Percentiles rank a stretch among this genome's conserved stretches.
Evolutionary conservation across 2,797 vertebrate genomes (phyloP).

Genomic region (Diplodus sargus): DNA sequence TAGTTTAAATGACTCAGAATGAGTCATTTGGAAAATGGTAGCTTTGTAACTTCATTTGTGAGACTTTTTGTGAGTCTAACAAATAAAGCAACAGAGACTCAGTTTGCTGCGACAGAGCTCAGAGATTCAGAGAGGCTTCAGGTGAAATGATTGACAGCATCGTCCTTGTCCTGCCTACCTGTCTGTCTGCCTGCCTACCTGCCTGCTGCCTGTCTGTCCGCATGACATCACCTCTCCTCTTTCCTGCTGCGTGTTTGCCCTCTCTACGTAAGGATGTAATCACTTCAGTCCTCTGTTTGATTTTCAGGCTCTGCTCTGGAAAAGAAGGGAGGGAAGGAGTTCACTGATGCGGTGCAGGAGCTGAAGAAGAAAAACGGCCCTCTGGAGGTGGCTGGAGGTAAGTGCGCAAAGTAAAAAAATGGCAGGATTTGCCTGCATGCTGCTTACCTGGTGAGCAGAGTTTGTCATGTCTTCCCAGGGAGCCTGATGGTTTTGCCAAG

Average conservation of each 20-base stretch:
- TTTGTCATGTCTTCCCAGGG: background rate
- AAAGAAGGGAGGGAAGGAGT: constrained; percentile 97
- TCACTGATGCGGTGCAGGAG: constrained; percentile 92
- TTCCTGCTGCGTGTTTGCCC: constrained; percentile 24
- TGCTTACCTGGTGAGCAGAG: background rate
- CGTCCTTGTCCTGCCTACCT: constrained; percentile 31
- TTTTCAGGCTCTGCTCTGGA: constrained; percentile 92
- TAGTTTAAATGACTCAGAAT: constrained; percentile 44
- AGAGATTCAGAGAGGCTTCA: constrained; percentile 47
- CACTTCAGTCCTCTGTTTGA: constrained; percentile 21
- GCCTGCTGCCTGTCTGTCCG: constrained; percentile 39
- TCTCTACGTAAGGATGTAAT: constrained; percentile 6
- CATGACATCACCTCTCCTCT: constrained; percentile 44
- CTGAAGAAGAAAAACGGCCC: constrained; percentile 96
- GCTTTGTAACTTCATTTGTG: constrained; percentile 24
- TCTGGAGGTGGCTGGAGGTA: constrained; percentile 96
- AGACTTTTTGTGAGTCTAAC: constrained; percentile 25
- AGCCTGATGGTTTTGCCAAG: background rate
- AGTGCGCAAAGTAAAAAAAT: constrained; percentile 31
- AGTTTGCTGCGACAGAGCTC: constrained; percentile 1
- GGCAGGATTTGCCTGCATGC: background rate
- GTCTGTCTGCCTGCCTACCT: constrained; percentile 7
- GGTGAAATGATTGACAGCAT: constrained; percentile 56
- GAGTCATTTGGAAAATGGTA: constrained; percentile 58
- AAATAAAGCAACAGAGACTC: constrained; percentile 9